Base-by-base conservation (phyloP, 2,888 invertebrate genomes). In the Acholoe squamosa region DNA sequence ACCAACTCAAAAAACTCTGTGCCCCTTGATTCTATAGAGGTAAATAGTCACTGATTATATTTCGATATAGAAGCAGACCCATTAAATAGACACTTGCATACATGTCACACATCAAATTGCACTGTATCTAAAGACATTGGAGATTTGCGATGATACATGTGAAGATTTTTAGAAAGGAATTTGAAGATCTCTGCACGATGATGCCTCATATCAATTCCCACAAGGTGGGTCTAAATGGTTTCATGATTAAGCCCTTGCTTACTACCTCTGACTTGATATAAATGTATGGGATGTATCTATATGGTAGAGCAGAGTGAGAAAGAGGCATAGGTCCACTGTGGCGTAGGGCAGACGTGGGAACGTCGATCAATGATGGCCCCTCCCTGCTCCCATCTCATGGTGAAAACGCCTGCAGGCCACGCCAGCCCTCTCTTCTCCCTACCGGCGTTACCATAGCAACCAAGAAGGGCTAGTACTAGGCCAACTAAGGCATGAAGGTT, bases 391-490 rank as follows among this genome's bases (percentile, higher is more conserved):
- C 80, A 80, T 80, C 80, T 80, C 80, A 80, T n/a, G 80, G 34
- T 0, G 80, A 80, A 80, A 80, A 80, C 80, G 80, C 34, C 43
- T 22, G 34, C 80, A 34, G 34, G 34, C 33, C 80, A 80, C 80
- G 43, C 80, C 80, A 80, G 34, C 80, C 33, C 80, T 34, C 80
- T 14, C 80, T 34, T 80, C 16, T 12, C 80, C 80, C 10, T 3
- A 5, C 34, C 80, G 16, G 80, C 43, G 80, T 80, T 80, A 22
- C 80, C 80, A 80, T 80, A 43, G 80, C 80, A 80, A 80, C 80
- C 80, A 80, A 80, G 80, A 80, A 80, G 80, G 80, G 80, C 33
- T 80, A 80, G 80, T 80, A 80, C 80, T 43, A 80, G 80, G 80
- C 80, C 80, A 80, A 80, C 34, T 43, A 80, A 80, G 12, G 43